These are phyloP conservation scores for Trachops cirrhosus DNA, from an alignment of 2,797 vertebrate genomes.

Conservation along the genomic window DNA sequence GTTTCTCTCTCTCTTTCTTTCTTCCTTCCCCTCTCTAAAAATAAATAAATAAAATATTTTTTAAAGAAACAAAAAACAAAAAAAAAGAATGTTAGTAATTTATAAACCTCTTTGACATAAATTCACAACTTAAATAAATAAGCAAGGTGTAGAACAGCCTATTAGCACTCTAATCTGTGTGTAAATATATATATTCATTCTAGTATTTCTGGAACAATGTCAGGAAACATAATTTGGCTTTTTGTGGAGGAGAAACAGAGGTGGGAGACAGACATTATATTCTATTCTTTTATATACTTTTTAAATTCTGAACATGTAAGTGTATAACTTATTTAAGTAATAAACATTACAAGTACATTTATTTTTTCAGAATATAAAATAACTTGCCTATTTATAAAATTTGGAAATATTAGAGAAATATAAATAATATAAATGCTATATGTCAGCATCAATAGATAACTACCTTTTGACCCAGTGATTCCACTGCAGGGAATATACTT, in stretches of 20 bases:
- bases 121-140: neutral
- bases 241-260: neutral
- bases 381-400: slow-evolving; percentile 6
- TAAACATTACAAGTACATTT: neutral
- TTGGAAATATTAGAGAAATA: neutral
- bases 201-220: neutral
- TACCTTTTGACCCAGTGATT: neutral
- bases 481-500: neutral
- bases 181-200: neutral
- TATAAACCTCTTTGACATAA: neutral
- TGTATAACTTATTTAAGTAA: neutral
- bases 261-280: neutral
- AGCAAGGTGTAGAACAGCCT: neutral
- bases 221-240: neutral
- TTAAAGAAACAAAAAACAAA: no score
- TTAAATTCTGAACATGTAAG: neutral
- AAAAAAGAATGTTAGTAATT: neutral
- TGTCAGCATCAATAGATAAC: neutral
- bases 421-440: neutral
- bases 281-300: neutral
- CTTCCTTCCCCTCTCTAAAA: no score
- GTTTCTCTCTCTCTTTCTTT: no score
- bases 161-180: neutral
- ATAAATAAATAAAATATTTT: no score
- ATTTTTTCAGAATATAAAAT: slow-evolving; percentile 45